Evolutionary conservation across 2,888 invertebrate genomes (phyloP), one percentile per base, ranked within the genome.

Genomic region (Rotaria macrura): DNA sequence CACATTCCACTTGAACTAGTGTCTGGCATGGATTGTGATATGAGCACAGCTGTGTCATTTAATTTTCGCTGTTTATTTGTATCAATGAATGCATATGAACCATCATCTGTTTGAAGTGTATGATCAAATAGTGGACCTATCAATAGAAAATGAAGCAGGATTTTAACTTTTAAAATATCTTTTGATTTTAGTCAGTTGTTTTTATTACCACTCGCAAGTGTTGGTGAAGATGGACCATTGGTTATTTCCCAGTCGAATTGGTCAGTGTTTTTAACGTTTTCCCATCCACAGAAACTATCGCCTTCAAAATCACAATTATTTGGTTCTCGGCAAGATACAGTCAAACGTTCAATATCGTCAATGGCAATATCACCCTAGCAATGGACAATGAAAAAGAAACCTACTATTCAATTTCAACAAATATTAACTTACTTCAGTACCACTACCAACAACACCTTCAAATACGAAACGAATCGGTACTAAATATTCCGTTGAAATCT

Each of bases 371-470:
- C 79, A 43, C 79, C 79, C 79, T 79, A 43, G 2, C 20, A 23
- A 23, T 23, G 4, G 20, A 52, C 14, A 52, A 52, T 4, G 20
- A 52, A 52, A 52, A 20, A 52, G 14, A 65, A 65, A 65, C 29
- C n/a, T 65, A 29, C 10, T 65, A 34, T 29, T 65, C 12, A 65
- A 52, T 1, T 29, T 29, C 1, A n/a, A 65, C 49, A 49, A 49
- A 49, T 1, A 49, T 14, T 14, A 29, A 79, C 40, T 79, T 43
- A 79, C 79, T 43, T 79, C n/a, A 43, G 5, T 4, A 25, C 88
- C 87, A 25, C 87, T 87, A 25, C 90, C 89, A 17, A 89, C 88
- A 52, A 89, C 87, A 14, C 88, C 90, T 87, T 90, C 90, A 87
- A 90, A 89, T 23, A 89, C 88, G 38, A 90, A 86, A 86, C 88